Percentiles rank a stretch among this genome's conserved stretches.
phyloP scores from a whole-genome alignment of 2,888 invertebrate genomes.

The Monochamus alternatus region DNA sequence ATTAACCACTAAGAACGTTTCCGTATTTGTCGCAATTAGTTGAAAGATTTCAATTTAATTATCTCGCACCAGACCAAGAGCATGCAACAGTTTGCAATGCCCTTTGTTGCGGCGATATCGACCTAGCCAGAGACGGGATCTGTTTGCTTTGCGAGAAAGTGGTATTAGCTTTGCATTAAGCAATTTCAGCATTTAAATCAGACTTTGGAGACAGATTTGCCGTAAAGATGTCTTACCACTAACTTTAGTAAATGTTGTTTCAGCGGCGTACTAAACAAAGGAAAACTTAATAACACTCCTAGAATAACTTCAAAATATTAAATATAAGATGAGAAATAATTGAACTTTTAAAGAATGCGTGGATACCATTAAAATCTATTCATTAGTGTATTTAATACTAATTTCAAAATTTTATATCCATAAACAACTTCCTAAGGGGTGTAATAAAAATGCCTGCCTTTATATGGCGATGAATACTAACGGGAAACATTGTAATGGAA shows the following conservation, averaged over 20 bases:
- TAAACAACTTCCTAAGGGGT: too few relatives aligned
- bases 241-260: not conserved
- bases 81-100: conserved; percentile 5
- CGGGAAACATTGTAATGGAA: not conserved
- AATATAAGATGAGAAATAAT: too few relatives aligned
- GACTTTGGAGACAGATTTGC: not conserved
- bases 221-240: not conserved
- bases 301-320: too few relatives aligned
- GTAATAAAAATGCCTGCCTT: too few relatives aligned
- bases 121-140: not conserved
- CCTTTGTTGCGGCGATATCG: conserved; percentile 3
- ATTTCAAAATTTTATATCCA: too few relatives aligned
- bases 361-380: too few relatives aligned
- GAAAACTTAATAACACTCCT: too few relatives aligned
- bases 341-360: too few relatives aligned
- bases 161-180: conserved; percentile 3
- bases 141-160: conserved; percentile 4
- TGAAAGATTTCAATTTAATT: not conserved
- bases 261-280: not conserved
- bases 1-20: not conserved
- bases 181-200: not conserved
- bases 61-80: not conserved
- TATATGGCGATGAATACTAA: not conserved
- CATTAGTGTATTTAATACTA: too few relatives aligned
- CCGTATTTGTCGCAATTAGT: conserved; percentile 9